Base-by-base conservation (phyloP, 2,113 vertebrate species). In the Scartelaos histophorus region DNA sequence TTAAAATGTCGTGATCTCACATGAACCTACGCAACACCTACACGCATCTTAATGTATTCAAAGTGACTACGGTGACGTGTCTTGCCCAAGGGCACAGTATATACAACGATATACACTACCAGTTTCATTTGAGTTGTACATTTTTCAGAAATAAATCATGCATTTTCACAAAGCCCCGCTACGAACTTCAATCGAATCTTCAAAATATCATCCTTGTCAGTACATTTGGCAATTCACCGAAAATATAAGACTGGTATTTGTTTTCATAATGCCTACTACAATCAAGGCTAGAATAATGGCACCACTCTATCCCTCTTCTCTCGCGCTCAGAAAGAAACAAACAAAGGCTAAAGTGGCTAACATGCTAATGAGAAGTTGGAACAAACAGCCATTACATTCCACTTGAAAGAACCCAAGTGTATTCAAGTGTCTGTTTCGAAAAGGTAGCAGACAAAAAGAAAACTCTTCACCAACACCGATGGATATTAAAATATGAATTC, bases 331-430 rank as follows among this genome's bases (percentile, higher is more conserved):
- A 57, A 29, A n/a, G 11, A 29, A 17, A 43, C 13, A 29, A 67
- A 73, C 13, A 61, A 65, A 62, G 34, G 45, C 17, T 22, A 71
- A 62, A 65, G 29, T 64, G 57, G 73, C 19, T 70, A 35, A 38
- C 15, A 0, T 19, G 64, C 7, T 56, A 51, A 62, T 72, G 65
- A 78, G 38, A 25, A 49, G 35, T n/a, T 64, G 61, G 67, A 21
- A 67, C 54, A 35, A 83, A 46, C 73, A 66, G 22, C 10, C 35
- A 34, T 64, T 29, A 45, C 22, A 60, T 25, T 17, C 34, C 65
- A 49, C 71, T 67, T 69, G 58, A 69, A 65, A 75, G 68, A 51
- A 15, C 34, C 68, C 56, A 53, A 46, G 43, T 70, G 15, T 49
- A 16, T 64, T 74, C 29, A 43, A 65, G 66, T 57, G 73, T 21